Evolutionary conservation across 2,797 vertebrate genomes (phyloP), one percentile per base, ranked within the genome.

Genomic region (Rhinella marina): DNA sequence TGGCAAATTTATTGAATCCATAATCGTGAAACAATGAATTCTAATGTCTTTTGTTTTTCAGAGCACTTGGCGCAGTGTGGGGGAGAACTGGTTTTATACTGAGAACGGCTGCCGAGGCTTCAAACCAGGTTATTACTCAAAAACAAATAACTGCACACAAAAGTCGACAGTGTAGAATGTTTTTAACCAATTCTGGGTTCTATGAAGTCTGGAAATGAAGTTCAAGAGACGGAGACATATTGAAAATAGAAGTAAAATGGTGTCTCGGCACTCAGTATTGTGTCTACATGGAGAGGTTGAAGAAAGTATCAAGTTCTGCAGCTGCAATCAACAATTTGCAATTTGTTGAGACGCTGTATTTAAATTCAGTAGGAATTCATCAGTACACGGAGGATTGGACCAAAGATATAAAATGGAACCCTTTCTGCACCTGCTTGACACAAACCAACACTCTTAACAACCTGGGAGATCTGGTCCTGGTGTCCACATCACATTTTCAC

Each of bases 1-100:
- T 91, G 91, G 91, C 90, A 92, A 93, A 93, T 94, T 94, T 93
- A 93, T 93, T 93, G 91, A 94, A 93, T 93, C 93, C 92, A 92
- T 94, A 92, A 93, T 92, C 90, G 90, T 91, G 88, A 92, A 94
- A 94, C 92, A 94, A 94, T 94, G 93, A 93, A 93, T 94, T 91
- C 90, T 90, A 92, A 91, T 91, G 88, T 83, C 91, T 92, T 94
- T 94, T 93, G 92, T 94, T 94, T 94, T 92, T 92, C 90, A 92
- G 56, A 94, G 90, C 86, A 68, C 87, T 90, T 92, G 90, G 91
- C 89, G 7, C 86, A 89, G 89, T 86, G 77, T 86, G 88, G 90
- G 92, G 92, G 89, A 92, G 92, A 93, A 89, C 89, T 41, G 86
- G 89, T 89, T 93, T 94, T 92, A 92, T 91, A 93, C 70, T 1